phyloP scores from a whole-genome alignment of 2,888 invertebrate species.

The Furcula furcula region DNA sequence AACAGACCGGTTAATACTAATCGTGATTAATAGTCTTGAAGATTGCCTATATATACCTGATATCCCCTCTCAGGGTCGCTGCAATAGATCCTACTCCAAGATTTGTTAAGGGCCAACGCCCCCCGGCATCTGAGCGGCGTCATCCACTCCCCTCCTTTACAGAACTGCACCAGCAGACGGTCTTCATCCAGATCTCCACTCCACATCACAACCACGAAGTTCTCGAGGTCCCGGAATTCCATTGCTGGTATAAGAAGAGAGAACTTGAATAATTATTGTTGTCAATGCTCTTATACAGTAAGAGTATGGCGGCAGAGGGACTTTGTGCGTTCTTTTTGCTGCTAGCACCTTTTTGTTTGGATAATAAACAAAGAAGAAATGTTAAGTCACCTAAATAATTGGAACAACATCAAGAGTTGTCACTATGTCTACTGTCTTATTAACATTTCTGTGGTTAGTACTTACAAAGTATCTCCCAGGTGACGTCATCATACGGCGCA shows the following conservation, averaged over 20 bases:
- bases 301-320: too few species aligned
- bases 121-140: slow-evolving; percentile 83
- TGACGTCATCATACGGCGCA: slow-evolving; percentile 79
- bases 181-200: slow-evolving; percentile 90
- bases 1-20: too few species aligned
- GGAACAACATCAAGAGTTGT: too few species aligned
- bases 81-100: slow-evolving; percentile 85
- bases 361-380: too few species aligned
- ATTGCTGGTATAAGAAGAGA: slow-evolving; percentile 73
- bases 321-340: too few species aligned
- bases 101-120: slow-evolving; percentile 86
- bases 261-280: too few species aligned
- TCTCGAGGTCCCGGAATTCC: slow-evolving; percentile 86
- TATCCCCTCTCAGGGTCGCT: slow-evolving; percentile 85
- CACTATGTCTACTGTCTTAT: too few species aligned
- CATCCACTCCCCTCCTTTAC: slow-evolving; percentile 74
- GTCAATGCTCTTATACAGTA: too few species aligned
- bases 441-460: slow-evolving; percentile 4
- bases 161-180: slow-evolving; percentile 85
- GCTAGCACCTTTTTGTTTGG: too few species aligned
- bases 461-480: slow-evolving; percentile 89
- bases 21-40: too few species aligned
- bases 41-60: slow-evolving; percentile 67
- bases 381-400: too few species aligned
- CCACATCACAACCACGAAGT: slow-evolving; percentile 90